Evolutionary conservation across 2,888 invertebrate species (phyloP), one percentile per base, ranked within the genome.

Genomic region (Brenthis daphne): DNA sequence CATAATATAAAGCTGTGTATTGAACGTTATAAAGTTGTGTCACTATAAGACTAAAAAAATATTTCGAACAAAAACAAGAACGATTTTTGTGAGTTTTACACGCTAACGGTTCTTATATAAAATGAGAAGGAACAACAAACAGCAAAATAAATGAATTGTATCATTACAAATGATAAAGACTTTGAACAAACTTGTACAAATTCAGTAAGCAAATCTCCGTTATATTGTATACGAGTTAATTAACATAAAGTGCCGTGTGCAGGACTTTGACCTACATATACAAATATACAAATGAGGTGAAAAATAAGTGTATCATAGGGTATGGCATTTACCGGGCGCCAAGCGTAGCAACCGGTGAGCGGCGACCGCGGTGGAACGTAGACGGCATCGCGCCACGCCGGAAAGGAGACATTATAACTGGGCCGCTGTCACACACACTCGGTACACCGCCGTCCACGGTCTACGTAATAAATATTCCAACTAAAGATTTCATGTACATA

Each of bases 351-450:
- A 37, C 16, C 37, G 61, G 61, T 79, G 65, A 68, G 57, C 64
- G 56, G 65, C 79, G 83, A 81, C 84, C 82, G 84, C 80, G 71
- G 73, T 77, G 82, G 82, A 83, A 80, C 83, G 83, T 80, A 84
- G 82, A 82, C 80, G 72, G 80, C 77, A 80, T 75, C 70, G 75
- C 71, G 80, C 76, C 79, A 77, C 81, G 80, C 77, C 82, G 81
- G 81, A 82, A 82, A 76, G 77, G 74, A 76, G 77, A 77, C 77
- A 72, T 69, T 72, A 71, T 67, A 82, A 81, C 79, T 82, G 79
- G 81, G 78, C 77, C 81, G 76, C 72, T 77, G 77, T 73, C 74
- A 77, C 74, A 75, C 65, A 65, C 73, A 71, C 75, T 58, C 68
- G 64, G 65, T 69, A 63, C 69, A 67, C 68, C 69, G 68, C 57